Evolutionary conservation across 2,113 vertebrate genomes (phyloP), one percentile per base, ranked within the genome.

Genomic region (Marmota monax): DNA sequence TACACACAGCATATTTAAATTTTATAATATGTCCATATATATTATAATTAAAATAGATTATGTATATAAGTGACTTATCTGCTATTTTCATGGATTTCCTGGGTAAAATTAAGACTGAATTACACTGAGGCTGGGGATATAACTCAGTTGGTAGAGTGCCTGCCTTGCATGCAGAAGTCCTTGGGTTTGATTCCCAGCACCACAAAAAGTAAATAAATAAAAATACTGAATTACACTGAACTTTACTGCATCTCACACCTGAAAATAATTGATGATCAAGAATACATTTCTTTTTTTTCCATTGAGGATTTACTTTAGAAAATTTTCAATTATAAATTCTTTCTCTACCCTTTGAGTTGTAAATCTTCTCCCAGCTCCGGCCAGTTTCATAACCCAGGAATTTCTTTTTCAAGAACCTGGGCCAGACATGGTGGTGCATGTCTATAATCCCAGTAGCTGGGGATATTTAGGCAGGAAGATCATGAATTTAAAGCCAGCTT

Each of bases 31-130:
- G 48, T 13, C 20, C 39, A 9, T 37, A 53, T 69, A 87, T 83
- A 69, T 39, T 80, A 70, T 45, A 61, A 95, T 82, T 95, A 70
- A 91, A 88, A 58, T 96, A 61, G 29, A 58, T 83, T 89, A 18
- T 72, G 1, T 53, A 25, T 22, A 42, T 51, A 18, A 61, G 37
- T 89, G 42, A 61, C 10, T 80, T 92, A 76, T 9, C 48, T 63
- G 16, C 5, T 14, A 25, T 48, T 80, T 9, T 8, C 45, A 1
- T 94, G 22, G 23, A 25, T 83, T 87, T 94, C 61, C 12, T 74
- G 18, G 17, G n/a, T 29, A 85, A 34, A 89, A 78, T 58, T 65
- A 94, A 92, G 37, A 6, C 20, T 17, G 45, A 69, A 63, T 89
- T 13, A 58, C 29, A 65, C 25, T 72, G 32, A 91, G 45, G 45